Conservation (phyloP, 2,797 vertebrate genomes). For the Vipera ursinii region DNA sequence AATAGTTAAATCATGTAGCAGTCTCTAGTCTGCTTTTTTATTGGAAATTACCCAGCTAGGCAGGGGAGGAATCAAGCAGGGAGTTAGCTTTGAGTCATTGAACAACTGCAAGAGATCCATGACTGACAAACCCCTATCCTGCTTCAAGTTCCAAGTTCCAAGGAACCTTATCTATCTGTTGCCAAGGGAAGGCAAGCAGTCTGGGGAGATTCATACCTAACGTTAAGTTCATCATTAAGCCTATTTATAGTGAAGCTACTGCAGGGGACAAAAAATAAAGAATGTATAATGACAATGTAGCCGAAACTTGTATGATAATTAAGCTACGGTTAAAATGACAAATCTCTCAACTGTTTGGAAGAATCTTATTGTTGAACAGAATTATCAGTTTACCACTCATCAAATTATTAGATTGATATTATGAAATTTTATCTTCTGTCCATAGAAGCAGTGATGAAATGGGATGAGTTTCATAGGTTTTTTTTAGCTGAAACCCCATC, state of each 20-base stretch:
- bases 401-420: conserved; percentile 57
- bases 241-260: conserved; percentile 99
- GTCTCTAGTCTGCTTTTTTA: conserved; percentile 90
- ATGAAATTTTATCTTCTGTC: conserved; percentile 63
- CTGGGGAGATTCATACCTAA: neutral
- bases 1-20: conserved; percentile 99
- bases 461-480: conserved; percentile 59
- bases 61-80: neutral
- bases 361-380: conserved; percentile 52
- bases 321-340: conserved; percentile 59
- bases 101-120: neutral
- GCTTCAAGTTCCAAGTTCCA: neutral
- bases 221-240: conserved; percentile 98
- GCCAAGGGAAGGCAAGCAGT: neutral
- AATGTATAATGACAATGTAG: conserved; percentile 82
- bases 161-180: neutral
- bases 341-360: conserved; percentile 49
- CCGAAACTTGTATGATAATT: conserved; percentile 77
- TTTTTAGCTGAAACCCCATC: conserved; percentile 55
- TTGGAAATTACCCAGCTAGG: neutral
- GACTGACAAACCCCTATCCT: neutral
- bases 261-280: conserved; percentile 95
- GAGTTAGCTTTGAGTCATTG: neutral
- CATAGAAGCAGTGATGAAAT: conserved; percentile 63
- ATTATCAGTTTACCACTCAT: conserved; percentile 57